Base-by-base conservation (phyloP, 1,140 invertebrate species). In the Drosophila oshimai region DNA sequence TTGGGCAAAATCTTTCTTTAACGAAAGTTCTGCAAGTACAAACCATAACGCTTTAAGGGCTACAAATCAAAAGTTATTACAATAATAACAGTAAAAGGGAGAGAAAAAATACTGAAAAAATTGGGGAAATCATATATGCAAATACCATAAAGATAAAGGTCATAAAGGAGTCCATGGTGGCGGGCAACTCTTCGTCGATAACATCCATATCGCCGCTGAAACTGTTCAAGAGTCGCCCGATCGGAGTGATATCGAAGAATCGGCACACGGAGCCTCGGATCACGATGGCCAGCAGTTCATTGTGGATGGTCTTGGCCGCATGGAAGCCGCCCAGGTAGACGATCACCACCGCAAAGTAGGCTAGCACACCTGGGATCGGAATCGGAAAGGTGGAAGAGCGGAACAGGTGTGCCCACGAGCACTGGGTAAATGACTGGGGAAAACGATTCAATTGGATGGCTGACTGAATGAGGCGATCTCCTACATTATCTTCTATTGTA, bases 201-300 rank as follows among this genome's bases (percentile, higher is more conserved):
- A 93, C 93, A 90, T 97, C 95, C 70, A 97, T 93, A 92, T 97
- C 96, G 92, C 96, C 96, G 91, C 94, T 94, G 92, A 98, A 97
- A 79, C 96, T 93, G 92, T 97, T 97, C 75, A 97, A 92, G 81
- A 97, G 94, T 86, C 97, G 93, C 81, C 97, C 97, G 58, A 95
- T 90, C 39, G 97, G 96, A 74, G 96, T 97, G 73, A 95, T 94
- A 91, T 98, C 97, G 93, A 96, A 98, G 93, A 97, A 97, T 70
- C 93, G 74, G 75, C 93, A 93, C 74, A 92, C 91, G 34, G 96
- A 96, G 72, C 94, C 93, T 70, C 93, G 94, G 74, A 98, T 92
- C 64, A 95, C 93, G 86, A 94, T 93, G 60, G 91, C 90, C 51
- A 98, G 93, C 79, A 97, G 91, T 44, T 91, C 91, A 70, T 92